Evolutionary conservation across 2,888 invertebrate genomes (phyloP).

Genomic region (Drosophila acutilabella): DNA sequence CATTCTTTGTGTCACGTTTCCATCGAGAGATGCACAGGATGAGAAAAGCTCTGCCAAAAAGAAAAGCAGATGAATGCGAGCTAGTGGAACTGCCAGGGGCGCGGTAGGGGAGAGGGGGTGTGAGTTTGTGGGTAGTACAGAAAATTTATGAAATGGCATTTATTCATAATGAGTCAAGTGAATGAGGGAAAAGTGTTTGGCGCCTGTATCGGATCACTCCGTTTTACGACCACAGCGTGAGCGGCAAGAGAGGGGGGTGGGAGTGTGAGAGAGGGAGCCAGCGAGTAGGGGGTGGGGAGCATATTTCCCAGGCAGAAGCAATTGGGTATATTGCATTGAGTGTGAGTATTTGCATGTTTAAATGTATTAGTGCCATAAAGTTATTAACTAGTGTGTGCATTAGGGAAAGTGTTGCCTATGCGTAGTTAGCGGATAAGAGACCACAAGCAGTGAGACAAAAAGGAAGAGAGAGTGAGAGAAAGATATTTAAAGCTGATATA

Average conservation of each 20-base stretch:
- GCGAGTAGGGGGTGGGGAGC: slow-evolving; percentile 22
- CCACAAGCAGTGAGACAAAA: background rate
- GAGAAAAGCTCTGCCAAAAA: slow-evolving; percentile 45
- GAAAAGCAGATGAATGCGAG: slow-evolving; percentile 1
- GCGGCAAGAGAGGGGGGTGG: background rate
- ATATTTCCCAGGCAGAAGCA: slow-evolving; percentile 39
- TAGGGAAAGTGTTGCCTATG: slow-evolving; percentile 51
- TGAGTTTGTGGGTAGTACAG: slow-evolving; percentile 43
- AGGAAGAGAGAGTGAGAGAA: slow-evolving; percentile 18
- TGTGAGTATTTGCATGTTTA: slow-evolving; percentile 14
- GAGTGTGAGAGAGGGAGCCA: background rate
- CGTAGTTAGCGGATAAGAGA: background rate
- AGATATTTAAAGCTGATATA: slow-evolving; percentile 38
- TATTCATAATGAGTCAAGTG: slow-evolving; percentile 75
- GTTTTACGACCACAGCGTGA: slow-evolving; percentile 45
- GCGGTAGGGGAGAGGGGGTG: slow-evolving; percentile 2
- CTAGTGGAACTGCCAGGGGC: background rate
- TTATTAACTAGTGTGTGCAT: slow-evolving; percentile 60
- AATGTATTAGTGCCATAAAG: slow-evolving; percentile 59
- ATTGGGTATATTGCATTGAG: slow-evolving; percentile 44
- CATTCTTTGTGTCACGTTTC: slow-evolving; percentile 80
- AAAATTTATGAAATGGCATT: slow-evolving; percentile 78
- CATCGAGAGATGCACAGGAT: slow-evolving; percentile 52
- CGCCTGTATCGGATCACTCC: slow-evolving; percentile 63
- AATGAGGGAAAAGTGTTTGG: slow-evolving; percentile 66